phyloP scores from a whole-genome alignment of 2,888 invertebrate species.

The Diaphora mendica region DNA sequence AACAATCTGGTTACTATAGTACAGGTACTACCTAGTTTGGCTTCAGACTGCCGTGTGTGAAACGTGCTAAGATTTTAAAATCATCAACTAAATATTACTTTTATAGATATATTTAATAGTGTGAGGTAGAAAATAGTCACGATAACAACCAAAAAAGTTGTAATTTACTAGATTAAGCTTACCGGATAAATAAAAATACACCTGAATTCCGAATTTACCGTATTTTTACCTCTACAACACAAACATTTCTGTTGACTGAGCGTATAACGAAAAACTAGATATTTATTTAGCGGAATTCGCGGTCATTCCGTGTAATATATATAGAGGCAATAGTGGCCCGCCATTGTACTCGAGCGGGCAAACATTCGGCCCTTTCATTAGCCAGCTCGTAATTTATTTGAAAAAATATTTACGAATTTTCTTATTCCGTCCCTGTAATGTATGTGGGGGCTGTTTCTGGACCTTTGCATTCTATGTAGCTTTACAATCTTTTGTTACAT shows the following conservation, averaged over 20 bases:
- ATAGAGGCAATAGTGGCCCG: conserved; percentile 60
- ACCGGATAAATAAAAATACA: conserved; percentile 36
- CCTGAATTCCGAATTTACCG: conserved; percentile 39
- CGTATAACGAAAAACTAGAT: conserved; percentile 51
- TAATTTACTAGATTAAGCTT: conserved; percentile 18
- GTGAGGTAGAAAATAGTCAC: too few species aligned
- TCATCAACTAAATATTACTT: too few species aligned
- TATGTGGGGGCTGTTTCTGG: conserved; percentile 39
- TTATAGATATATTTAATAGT: too few species aligned
- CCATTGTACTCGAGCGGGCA: conserved; percentile 45
- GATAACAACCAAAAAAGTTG: too few species aligned
- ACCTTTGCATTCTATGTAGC: conserved; percentile 53
- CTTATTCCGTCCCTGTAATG: conserved; percentile 48
- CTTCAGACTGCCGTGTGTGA: too few species aligned
- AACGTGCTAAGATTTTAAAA: too few species aligned
- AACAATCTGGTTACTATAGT: too few species aligned
- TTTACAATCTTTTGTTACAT: conserved; percentile 39
- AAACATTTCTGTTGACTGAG: conserved; percentile 43
- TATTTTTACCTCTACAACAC: conserved; percentile 31
- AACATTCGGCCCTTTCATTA: conserved; percentile 63
- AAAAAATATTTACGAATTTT: conserved; percentile 57
- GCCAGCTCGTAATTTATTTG: conserved; percentile 61
- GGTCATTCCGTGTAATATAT: conserved; percentile 67
- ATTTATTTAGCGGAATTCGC: conserved; percentile 67
- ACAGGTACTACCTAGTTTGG: too few species aligned